Evolutionary conservation across 1,140 invertebrate species (phyloP).

Genomic region (Muscidifurax raptorellus): DNA sequence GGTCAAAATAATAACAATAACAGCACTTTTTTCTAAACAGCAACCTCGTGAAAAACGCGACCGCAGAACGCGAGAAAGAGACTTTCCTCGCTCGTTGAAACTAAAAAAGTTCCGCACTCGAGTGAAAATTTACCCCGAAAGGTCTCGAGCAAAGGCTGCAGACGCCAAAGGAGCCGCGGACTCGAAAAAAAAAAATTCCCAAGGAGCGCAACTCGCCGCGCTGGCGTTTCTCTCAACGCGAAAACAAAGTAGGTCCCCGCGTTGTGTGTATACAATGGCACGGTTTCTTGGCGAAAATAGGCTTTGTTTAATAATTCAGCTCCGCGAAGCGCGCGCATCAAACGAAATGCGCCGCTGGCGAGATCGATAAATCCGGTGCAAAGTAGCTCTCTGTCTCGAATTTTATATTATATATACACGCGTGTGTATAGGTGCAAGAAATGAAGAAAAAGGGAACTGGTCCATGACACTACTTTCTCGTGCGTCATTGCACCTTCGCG

Average conservation of each 20-base stretch:
- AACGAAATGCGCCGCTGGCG: not conserved
- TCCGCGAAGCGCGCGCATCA: not conserved
- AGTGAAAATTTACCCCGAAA: not conserved
- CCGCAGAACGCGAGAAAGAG: not conserved
- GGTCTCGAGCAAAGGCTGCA: not conserved
- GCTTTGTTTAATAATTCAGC: not conserved
- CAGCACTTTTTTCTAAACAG: not conserved
- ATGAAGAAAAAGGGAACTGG: not conserved
- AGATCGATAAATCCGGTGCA: constrained; percentile 3
- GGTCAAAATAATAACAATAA: not conserved
- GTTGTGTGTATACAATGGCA: not conserved
- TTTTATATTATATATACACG: not conserved
- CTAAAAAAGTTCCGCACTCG: not conserved
- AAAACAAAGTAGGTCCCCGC: constrained; percentile 7
- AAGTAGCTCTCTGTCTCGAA: not conserved
- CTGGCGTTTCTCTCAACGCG: not conserved
- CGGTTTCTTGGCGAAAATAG: not conserved
- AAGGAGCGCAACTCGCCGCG: not conserved
- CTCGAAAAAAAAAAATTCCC: not conserved
- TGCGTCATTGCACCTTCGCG: not conserved
- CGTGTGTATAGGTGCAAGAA: not conserved
- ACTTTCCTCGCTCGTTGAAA: not conserved
- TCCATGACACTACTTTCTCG: not conserved
- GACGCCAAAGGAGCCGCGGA: not conserved
- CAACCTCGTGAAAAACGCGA: not conserved